Percentiles rank a stretch among this genome's conserved stretches.
Evolutionary conservation across 2,888 invertebrate species (phyloP).

Genomic region (Hyppa rectilinea): DNA sequence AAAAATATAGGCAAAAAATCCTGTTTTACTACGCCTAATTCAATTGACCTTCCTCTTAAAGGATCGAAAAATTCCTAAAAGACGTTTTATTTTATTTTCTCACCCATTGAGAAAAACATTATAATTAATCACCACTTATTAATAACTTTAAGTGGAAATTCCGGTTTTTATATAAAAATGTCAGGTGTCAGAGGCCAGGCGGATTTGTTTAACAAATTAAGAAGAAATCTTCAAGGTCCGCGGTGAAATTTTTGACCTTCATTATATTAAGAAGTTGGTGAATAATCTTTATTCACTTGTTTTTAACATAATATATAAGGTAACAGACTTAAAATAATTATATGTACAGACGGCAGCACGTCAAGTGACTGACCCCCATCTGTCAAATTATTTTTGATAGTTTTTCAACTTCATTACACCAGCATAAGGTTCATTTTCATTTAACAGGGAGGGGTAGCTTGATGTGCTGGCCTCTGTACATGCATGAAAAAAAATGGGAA

Average conservation of each 20-base stretch:
- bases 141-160: slow-evolving; percentile 17
- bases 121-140: slow-evolving; percentile 10
- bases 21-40: slow-evolving; percentile 7
- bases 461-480: too few species aligned
- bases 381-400: too few species aligned
- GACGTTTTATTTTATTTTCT: background rate
- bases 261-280: background rate
- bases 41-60: background rate
- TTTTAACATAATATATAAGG: too few species aligned
- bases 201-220: slow-evolving; percentile 57
- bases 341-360: too few species aligned
- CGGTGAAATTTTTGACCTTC: slow-evolving; percentile 63
- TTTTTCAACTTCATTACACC: too few species aligned
- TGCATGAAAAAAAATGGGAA: too few species aligned
- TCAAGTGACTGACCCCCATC: too few species aligned
- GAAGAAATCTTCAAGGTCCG: slow-evolving; percentile 56
- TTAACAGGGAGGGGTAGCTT: too few species aligned
- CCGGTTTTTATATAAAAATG: slow-evolving; percentile 53
- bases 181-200: slow-evolving; percentile 62
- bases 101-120: slow-evolving; percentile 19
- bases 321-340: too few species aligned
- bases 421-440: too few species aligned
- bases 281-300: slow-evolving; percentile 1
- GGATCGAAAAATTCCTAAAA: background rate
- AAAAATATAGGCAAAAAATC: background rate